Evolutionary conservation across 2,797 vertebrate species (phyloP).

Genomic region (Danio jaintianensis): DNA sequence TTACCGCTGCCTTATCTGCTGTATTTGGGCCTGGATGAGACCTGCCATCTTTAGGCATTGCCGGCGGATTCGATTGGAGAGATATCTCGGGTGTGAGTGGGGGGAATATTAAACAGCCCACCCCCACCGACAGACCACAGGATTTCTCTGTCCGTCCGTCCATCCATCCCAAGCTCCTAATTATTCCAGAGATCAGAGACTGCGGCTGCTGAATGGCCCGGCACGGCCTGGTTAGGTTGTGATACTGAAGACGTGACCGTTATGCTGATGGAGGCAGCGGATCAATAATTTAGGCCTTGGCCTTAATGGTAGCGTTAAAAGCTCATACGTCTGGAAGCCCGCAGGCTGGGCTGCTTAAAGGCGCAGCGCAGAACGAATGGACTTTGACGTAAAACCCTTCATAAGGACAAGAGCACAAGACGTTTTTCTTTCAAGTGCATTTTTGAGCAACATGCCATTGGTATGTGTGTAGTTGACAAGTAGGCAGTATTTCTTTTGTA

Average conservation of each 20-base stretch:
- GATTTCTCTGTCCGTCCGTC: slow-evolving; percentile 51
- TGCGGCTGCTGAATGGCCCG: slow-evolving; percentile 69
- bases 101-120: slow-evolving; percentile 47
- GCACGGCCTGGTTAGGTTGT: slow-evolving; percentile 91
- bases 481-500: too few relatives aligned
- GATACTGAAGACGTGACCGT: slow-evolving; percentile 94
- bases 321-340: slow-evolving; percentile 90
- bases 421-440: slow-evolving; percentile 4
- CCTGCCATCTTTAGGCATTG: slow-evolving; percentile 85
- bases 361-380: slow-evolving; percentile 48
- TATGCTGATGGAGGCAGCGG: slow-evolving; percentile 95
- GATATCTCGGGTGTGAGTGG: slow-evolving; percentile 78
- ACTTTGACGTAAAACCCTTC: slow-evolving; percentile 33
- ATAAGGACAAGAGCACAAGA: slow-evolving; percentile 14
- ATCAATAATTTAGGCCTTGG: slow-evolving; percentile 99
- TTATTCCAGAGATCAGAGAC: slow-evolving; percentile 82
- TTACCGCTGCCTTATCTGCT: slow-evolving; percentile 78
- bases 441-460: slow-evolving; percentile 2
- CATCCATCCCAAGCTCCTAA: slow-evolving; percentile 78
- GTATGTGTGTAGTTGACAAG: neutral
- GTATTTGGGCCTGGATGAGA: slow-evolving; percentile 87
- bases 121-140: slow-evolving; percentile 44
- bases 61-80: slow-evolving; percentile 83
- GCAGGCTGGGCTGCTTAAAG: slow-evolving; percentile 77
- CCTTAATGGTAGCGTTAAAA: slow-evolving; percentile 95